Base-by-base conservation (phyloP, 23 tunicate genomes). In the Trididemnum miniatum region DNA sequence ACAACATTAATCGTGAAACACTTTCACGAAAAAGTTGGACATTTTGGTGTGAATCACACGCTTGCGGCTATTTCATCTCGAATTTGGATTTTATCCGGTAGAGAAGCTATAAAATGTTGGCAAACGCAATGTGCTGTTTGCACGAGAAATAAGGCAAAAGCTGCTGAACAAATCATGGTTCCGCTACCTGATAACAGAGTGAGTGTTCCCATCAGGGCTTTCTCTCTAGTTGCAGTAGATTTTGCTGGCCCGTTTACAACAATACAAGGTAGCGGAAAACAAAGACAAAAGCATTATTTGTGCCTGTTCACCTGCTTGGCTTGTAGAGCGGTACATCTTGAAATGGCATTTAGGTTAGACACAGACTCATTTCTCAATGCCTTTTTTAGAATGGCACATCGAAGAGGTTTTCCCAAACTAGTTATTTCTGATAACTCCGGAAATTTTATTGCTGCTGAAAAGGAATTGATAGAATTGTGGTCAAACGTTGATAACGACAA, bases 161-260 rank as follows among this genome's bases (percentile, higher is more conserved):
- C 38, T 7, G 75, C 38, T 12, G 27, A 31, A 67, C 75, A 67
- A n/a, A 12, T 67, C 31, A 31, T 32, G 75, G 38, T 12, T 5
- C 38, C 75, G 4, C n/a, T 67, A 24, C 75, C 75, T 31, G 38
- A 31, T 31, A 67, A 7, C 18, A 20, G 38, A 32, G 38, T 32
- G 38, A 31, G 25, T 12, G 18, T 32, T 3, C n/a, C 38, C 4
- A 12, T 30, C 20, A 67, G 38, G 25, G 69, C 38, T 31, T 67
- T 67, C 32, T 7, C 38, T 31, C 75, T 7, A 31, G n/a, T 67
- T 67, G 75, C 38, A 30, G 75, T 67, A 30, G 37, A 67, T 67
- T 67, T 67, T 67, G 75, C 75, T 67, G 75, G 75, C 5, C 75
- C 38, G 9, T 67, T 67, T 67, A 32, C n/a, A 4, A 67, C 75